Base-by-base conservation (phyloP, 2,797 vertebrate genomes). In the Acridotheres tristis region DNA sequence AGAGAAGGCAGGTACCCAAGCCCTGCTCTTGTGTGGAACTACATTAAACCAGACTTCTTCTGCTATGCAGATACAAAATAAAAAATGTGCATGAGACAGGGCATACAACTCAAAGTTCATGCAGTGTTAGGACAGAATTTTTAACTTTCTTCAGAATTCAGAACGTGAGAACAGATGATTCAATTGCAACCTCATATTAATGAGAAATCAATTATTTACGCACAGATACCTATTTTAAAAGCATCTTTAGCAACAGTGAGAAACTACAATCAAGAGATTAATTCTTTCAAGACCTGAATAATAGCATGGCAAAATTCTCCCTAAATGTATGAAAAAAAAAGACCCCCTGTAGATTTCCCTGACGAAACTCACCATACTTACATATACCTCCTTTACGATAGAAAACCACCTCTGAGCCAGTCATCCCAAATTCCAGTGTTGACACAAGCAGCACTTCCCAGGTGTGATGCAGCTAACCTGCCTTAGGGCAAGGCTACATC, bases 371-470 rank as follows among this genome's bases (percentile, higher is more conserved):
- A 75, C 17, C 25, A 27, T 11, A 58, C 8, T 18, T 53, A 16
- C 6, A 22, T 5, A 38, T 5, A 43, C 7, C 53, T 50, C n/a
- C 42, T 79, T 85, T 22, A 34, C 15, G 18, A 77, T 0, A 73
- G 72, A 76, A 82, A 81, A 38, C 57, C 2, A 4, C 15, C 47
- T 74, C 65, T 22, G 20, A 83, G 47, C 5, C 13, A 22, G 23
- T 23, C 42, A 43, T 19, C 17, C 48, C 48, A 45, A 22, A 19
- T 34, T 36, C 19, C 0, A 0, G 13, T 22, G 20, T 42, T 18
- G 68, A 54, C 29, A 51, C 1, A 42, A 50, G 18, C 22, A 57
- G 66, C 67, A 36, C 7, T 74, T 54, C 17, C 48, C 45, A 22
- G 29, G n/a, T 7, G 15, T 6, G 38, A 67, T 29, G 16, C 19